Base-by-base conservation (phyloP, 2,888 invertebrate genomes). In the Gastrophysa polygoni region DNA sequence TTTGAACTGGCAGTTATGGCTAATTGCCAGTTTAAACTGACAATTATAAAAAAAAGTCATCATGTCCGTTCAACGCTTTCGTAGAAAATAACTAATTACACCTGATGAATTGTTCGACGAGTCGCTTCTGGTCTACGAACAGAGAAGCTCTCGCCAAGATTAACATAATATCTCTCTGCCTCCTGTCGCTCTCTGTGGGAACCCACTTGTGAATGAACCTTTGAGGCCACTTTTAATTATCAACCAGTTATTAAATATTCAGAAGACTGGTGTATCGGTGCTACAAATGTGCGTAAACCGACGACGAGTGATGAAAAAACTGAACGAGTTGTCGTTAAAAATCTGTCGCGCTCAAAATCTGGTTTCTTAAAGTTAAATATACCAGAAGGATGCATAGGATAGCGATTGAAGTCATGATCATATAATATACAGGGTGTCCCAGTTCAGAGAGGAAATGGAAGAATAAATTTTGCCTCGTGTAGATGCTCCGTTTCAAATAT, bases 151-250 rank as follows among this genome's bases (percentile, higher is more conserved):
- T 63, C 62, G 24, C 24, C 60, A 58, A 68, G 70, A 75, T 75
- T 75, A 77, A 74, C 74, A 75, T 74, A 75, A 75, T 75, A 74
- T 62, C 59, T 60, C 63, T 61, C 59, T 52, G 59, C 68, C 64
- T 63, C 32, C 63, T 47, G 61, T 62, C 61, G 58, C 52, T 57
- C 62, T 75, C 74, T 79, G 79, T 79, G 79, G 78, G 78, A 79
- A 79, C 72, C 69, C 68, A 72, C 70, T 77, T 76, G 77, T 78
- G 78, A 78, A 79, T 78, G 77, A 79, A 79, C 78, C 73, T 78
- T 75, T 75, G 75, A 77, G 76, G 76, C 76, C 75, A 75, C 73
- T 73, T 74, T 75, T 79, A 78, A 78, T 78, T 78, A 79, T 77
- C 73, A 74, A 74, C 74, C 72, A 70, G 72, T 73, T 73, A 75